Conservation (phyloP, 2,888 invertebrate genomes). For the Drosophila anceps region DNA sequence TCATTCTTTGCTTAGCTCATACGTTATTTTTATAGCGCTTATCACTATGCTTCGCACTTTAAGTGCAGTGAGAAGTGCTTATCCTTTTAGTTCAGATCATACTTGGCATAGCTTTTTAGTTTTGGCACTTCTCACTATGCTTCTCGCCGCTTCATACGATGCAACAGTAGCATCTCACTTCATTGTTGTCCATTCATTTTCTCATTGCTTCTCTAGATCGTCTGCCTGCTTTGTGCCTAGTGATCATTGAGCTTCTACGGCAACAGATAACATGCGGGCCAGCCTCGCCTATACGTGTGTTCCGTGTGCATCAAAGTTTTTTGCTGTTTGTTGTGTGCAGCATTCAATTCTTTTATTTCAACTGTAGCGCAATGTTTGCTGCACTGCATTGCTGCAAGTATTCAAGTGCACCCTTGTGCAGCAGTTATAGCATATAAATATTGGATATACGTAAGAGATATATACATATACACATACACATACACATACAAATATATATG, state of each 20-base stretch:
- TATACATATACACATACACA: conserved; percentile 11
- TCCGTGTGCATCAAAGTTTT: conserved; percentile 10
- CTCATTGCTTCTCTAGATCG: background rate
- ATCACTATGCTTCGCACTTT: background rate
- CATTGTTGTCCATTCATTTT: too few species aligned
- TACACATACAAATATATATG: conserved; percentile 14
- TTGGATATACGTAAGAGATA: conserved; percentile 52
- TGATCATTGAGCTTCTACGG: conserved; percentile 5
- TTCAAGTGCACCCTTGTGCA: conserved; percentile 22
- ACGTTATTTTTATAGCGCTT: too few species aligned
- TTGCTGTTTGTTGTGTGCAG: conserved; percentile 1
- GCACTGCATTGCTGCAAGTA: conserved; percentile 21
- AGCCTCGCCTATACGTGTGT: background rate
- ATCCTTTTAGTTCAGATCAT: too few species aligned
- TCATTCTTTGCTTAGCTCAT: background rate
- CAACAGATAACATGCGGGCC: background rate
- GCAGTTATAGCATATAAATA: conserved; percentile 72
- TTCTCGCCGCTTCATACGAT: too few species aligned
- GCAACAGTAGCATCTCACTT: too few species aligned
- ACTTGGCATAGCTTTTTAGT: background rate
- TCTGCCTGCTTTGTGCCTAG: background rate
- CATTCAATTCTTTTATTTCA: background rate
- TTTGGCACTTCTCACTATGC: background rate
- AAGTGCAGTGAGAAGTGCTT: too few species aligned
- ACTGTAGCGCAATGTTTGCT: conserved; percentile 24